Conservation (phyloP, 2,888 invertebrate genomes). For the Craniophora ligustri region DNA sequence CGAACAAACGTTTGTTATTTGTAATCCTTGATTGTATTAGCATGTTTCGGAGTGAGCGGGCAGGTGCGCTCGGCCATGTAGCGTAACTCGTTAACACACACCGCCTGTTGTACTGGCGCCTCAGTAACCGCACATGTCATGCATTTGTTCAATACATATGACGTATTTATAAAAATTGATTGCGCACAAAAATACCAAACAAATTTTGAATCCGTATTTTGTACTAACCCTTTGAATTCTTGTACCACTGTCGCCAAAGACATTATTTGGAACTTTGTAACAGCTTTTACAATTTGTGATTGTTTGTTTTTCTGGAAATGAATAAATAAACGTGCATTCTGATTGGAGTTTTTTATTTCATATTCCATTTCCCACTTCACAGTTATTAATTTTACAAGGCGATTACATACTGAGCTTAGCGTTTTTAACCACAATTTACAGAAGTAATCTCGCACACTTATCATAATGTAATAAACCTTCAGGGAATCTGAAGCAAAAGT, state of each 20-base stretch:
- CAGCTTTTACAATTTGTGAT: conserved; percentile 78
- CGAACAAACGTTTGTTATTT: conserved; percentile 76
- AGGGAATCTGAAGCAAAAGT: no score
- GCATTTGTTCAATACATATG: conserved; percentile 30
- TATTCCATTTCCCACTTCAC: no score
- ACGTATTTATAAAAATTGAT: conserved; percentile 39
- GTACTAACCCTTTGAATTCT: conserved; percentile 40
- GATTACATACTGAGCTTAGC: no score
- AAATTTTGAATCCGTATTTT: conserved; percentile 48
- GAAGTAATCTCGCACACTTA: no score
- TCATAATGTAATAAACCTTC: no score
- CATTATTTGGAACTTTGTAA: conserved; percentile 66
- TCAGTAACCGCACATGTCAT: conserved; percentile 36
- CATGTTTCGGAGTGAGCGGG: conserved; percentile 13
- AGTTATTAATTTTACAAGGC: no score
- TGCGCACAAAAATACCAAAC: conserved; percentile 54
- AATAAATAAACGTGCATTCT: conserved; percentile 81
- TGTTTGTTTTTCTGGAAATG: conserved; percentile 69
- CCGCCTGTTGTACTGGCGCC: conserved; percentile 11
- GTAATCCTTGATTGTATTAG: conserved; percentile 65
- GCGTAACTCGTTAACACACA: conserved; percentile 15
- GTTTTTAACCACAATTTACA: no score
- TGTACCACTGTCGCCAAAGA: conserved; percentile 61
- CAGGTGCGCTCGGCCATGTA: conserved; percentile 6
- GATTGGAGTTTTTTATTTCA: conserved; percentile 31